phyloP scores from a whole-genome alignment of 2,888 invertebrate genomes.

The Acleris cristana region DNA sequence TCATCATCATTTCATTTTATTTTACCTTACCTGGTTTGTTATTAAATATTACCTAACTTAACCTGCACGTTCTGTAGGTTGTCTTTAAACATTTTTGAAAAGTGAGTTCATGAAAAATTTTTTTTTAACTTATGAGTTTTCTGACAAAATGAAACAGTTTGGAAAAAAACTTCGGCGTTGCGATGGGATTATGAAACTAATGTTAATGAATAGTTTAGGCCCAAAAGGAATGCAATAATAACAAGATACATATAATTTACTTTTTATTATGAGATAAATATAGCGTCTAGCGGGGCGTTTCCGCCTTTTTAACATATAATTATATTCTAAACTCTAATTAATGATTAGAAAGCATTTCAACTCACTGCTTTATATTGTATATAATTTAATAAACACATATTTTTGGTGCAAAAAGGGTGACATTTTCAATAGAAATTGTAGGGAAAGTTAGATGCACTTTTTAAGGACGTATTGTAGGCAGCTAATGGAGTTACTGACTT shows the following conservation, averaged over 20 bases:
- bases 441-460: constrained; percentile 1
- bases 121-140: no score
- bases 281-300: no score
- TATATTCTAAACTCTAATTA: constrained; percentile 8
- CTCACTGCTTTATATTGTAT: constrained; percentile 1
- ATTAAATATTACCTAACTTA: no score
- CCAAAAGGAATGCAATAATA: constrained; percentile 30
- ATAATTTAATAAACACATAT: background rate
- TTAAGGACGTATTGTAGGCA: background rate
- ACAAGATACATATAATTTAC: constrained; percentile 2
- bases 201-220: constrained; percentile 8
- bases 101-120: no score
- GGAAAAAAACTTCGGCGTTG: no score
- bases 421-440: constrained; percentile 17
- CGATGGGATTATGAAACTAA: no score
- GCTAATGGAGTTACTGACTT: no score
- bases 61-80: no score
- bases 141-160: no score
- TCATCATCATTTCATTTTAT: no score
- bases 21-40: no score
- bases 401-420: constrained; percentile 1
- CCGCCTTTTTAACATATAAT: background rate
- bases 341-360: background rate
- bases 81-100: no score
- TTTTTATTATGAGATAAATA: background rate